Evolutionary conservation across 2,888 invertebrate genomes (phyloP), one percentile per base, ranked within the genome.

Genomic region (Plagodis pulveraria): DNA sequence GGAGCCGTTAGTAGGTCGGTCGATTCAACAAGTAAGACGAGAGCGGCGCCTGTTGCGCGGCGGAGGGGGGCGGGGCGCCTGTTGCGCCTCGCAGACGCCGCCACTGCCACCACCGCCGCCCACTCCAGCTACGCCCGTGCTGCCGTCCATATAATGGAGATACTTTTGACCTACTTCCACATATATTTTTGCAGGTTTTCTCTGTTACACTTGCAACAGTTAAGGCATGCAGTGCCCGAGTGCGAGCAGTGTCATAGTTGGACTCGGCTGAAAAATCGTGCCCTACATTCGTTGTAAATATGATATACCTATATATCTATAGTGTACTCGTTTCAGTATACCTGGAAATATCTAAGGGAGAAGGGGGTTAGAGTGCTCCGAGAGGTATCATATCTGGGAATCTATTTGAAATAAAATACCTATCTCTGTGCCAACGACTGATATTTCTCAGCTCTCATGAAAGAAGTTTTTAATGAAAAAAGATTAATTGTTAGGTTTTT

Each of bases 1-100:
- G 77, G 81, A 73, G 79, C 81, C 87, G 86, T 92, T 91, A 89
- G 83, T 91, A 91, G 91, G 91, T 92, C 91, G 91, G 91, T 92
- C 91, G 91, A 91, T 92, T 91, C 91, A 92, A 92, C 91, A 92
- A 91, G 91, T 89, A 87, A 85, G 83, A 82, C 83, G 83, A 85
- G 83, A 78, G 82, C 83, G 81, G 85, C 81, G 87, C 88, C 89
- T 88, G 90, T 91, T 89, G 91, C 89, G 84, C 85, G 67, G 72
- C 67, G 66, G 72, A 71, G 76, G 75, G 82, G 83, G 84, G 78
- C 77, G 85, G 83, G 80, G 81, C 76, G 87, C 89, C 91, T 91
- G 91, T 91, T 91, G 91, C 91, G 90, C 84, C 91, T 84, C 79
- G 79, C 77, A 88, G 90, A 87, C 89, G 90, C 91, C 91, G 77